Evolutionary conservation across 2,113 vertebrate genomes (phyloP).

Genomic region (Lonchura striata): DNA sequence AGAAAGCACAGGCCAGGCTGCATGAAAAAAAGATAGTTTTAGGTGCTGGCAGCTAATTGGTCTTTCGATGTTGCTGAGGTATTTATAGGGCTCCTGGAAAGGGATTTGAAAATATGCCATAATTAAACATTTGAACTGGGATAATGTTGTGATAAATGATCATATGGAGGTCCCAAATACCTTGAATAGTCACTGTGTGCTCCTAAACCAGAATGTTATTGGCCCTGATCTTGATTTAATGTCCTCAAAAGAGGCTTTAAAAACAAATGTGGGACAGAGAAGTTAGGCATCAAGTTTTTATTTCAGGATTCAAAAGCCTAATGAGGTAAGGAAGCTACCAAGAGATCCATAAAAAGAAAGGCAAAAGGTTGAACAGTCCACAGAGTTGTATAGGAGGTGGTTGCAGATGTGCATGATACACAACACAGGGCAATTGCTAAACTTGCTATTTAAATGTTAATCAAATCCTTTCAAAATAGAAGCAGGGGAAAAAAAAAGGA

Average conservation of each 20-base stretch:
- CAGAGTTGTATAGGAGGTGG: not conserved
- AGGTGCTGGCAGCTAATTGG: not conserved
- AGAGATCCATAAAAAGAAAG: slow-evolving; percentile 52
- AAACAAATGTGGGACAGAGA: not conserved
- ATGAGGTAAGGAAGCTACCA: slow-evolving; percentile 31
- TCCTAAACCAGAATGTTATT: slow-evolving; percentile 21
- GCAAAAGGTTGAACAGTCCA: slow-evolving; percentile 11
- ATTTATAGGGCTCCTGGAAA: slow-evolving; percentile 38
- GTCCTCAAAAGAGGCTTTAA: slow-evolving; percentile 23
- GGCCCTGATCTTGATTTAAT: slow-evolving; percentile 31
- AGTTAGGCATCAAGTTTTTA: slow-evolving; percentile 35
- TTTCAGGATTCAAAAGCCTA: slow-evolving; percentile 43
- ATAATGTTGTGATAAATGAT: slow-evolving; percentile 60
- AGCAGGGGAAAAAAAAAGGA: not conserved
- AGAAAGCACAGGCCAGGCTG: not conserved
- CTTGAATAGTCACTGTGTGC: slow-evolving; percentile 21
- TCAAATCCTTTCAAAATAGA: slow-evolving; percentile 15
- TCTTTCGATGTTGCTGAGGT: slow-evolving; percentile 9
- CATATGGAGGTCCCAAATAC: slow-evolving; percentile 36
- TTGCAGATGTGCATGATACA: slow-evolving; percentile 11
- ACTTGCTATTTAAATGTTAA: slow-evolving; percentile 20
- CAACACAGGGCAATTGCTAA: not conserved
- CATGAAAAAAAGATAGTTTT: not conserved
- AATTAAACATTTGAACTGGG: slow-evolving; percentile 46
- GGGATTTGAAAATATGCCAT: slow-evolving; percentile 22